These are phyloP conservation scores for Lota lota DNA, from an alignment of 2,113 vertebrate species.

Conservation along the genomic window DNA sequence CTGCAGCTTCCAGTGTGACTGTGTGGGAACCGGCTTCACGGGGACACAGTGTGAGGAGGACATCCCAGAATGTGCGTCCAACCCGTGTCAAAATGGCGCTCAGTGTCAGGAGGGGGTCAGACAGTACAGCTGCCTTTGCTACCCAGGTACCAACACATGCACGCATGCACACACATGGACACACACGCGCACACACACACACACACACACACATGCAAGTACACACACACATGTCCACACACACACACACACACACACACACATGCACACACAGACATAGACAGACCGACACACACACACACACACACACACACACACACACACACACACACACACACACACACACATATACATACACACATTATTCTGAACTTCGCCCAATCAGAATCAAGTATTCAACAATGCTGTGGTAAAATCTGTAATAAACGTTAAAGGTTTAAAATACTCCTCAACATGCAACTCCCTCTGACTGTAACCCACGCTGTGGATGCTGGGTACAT, in stretches of 20 bases:
- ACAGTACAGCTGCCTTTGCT: constrained; percentile 84
- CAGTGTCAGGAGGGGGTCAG: constrained; percentile 81
- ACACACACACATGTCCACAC: not conserved
- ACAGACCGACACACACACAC: not conserved
- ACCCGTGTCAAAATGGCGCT: constrained; percentile 84
- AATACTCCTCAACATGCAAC: too few species aligned
- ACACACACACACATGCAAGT: constrained; percentile 1
- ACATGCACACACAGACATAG: not conserved
- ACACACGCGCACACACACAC: not conserved
- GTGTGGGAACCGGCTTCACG: constrained; percentile 81
- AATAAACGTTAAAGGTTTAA: too few species aligned
- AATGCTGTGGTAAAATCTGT: too few species aligned
- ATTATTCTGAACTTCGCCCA: too few species aligned
- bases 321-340: not conserved
- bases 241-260: constrained; percentile 5
- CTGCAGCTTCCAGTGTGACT: constrained; percentile 84
- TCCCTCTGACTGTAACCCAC: too few species aligned
- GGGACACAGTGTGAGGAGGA: constrained; percentile 83
- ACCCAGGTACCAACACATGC: constrained; percentile 76
- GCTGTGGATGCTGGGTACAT: too few species aligned
- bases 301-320: not conserved
- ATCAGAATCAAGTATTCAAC: too few species aligned
- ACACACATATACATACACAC: not conserved
- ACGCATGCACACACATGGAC: not conserved
- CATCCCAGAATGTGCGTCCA: constrained; percentile 86